Conservation (phyloP, 2,797 vertebrate species). For the Takifugu rubripes region DNA sequence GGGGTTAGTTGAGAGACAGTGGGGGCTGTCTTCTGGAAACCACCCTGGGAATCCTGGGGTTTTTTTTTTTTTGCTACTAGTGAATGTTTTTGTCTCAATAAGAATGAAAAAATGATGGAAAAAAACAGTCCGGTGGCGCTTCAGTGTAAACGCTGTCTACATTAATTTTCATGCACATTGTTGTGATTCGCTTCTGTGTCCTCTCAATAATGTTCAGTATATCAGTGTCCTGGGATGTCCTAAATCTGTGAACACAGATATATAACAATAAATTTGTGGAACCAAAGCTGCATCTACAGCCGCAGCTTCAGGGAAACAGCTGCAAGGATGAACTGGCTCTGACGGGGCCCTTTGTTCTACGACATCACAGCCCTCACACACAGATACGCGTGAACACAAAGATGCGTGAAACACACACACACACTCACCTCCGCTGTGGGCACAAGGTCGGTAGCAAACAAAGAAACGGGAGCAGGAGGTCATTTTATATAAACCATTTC, state of each 20-base stretch:
- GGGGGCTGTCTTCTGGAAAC: slow-evolving; percentile 39
- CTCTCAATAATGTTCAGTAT: neutral
- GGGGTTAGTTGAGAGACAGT: slow-evolving; percentile 49
- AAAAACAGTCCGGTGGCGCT: neutral
- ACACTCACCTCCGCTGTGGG: slow-evolving; percentile 4
- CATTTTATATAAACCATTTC: slow-evolving; percentile 19
- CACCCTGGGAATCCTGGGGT: slow-evolving; percentile 59
- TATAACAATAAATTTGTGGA: neutral
- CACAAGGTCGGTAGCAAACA: slow-evolving; percentile 22
- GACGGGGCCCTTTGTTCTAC: slow-evolving; percentile 41
- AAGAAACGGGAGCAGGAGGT: slow-evolving; percentile 14
- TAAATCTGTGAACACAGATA: neutral
- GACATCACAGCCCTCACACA: slow-evolving; percentile 26
- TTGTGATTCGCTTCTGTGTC: too few relatives aligned
- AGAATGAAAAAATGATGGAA: slow-evolving; percentile 29
- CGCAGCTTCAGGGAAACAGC: slow-evolving; percentile 7
- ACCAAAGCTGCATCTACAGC: slow-evolving; percentile 1
- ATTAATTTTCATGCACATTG: too few relatives aligned
- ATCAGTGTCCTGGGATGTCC: neutral
- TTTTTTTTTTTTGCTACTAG: slow-evolving; percentile 67
- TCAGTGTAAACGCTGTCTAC: too few relatives aligned
- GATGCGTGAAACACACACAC: slow-evolving; percentile 5
- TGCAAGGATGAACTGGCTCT: slow-evolving; percentile 16
- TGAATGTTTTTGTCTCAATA: slow-evolving; percentile 63
- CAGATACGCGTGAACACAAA: slow-evolving; percentile 16